These are phyloP conservation scores for Scophthalmus maximus DNA, from an alignment of 2,113 vertebrate species.

Conservation along the genomic window DNA sequence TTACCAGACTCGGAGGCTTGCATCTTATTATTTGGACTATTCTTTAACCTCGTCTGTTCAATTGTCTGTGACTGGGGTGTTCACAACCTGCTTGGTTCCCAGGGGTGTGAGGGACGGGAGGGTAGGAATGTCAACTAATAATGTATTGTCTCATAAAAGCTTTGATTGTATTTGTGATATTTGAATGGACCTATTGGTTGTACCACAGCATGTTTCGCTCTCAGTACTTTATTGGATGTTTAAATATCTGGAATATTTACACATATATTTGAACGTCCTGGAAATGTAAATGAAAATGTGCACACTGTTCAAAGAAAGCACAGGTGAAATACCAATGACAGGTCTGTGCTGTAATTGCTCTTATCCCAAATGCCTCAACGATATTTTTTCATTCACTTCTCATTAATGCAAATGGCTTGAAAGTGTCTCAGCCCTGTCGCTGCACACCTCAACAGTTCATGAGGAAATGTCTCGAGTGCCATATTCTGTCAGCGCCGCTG, in stretches of 20 bases:
- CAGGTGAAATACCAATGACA: neutral
- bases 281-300: slow-evolving; percentile 9
- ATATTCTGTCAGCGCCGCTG: slow-evolving; percentile 67
- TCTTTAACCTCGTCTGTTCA: slow-evolving; percentile 84
- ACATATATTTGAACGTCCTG: neutral
- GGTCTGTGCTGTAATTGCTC: slow-evolving; percentile 20
- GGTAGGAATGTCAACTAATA: neutral
- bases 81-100: slow-evolving; percentile 71
- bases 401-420: slow-evolving; percentile 51
- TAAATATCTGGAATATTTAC: neutral
- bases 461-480: slow-evolving; percentile 57
- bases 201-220: neutral
- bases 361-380: slow-evolving; percentile 16
- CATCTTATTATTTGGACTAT: slow-evolving; percentile 84
- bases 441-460: slow-evolving; percentile 64
- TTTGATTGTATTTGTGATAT: neutral
- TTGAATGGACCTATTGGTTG: neutral
- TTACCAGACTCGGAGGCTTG: slow-evolving; percentile 79
- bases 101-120: slow-evolving; percentile 39
- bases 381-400: slow-evolving; percentile 48
- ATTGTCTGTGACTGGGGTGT: slow-evolving; percentile 79
- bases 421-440: slow-evolving; percentile 49
- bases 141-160: neutral
- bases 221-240: neutral
- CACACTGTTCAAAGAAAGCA: neutral